phyloP scores from a whole-genome alignment of 23 tunicate genomes.

The Trididemnum clinides region DNA sequence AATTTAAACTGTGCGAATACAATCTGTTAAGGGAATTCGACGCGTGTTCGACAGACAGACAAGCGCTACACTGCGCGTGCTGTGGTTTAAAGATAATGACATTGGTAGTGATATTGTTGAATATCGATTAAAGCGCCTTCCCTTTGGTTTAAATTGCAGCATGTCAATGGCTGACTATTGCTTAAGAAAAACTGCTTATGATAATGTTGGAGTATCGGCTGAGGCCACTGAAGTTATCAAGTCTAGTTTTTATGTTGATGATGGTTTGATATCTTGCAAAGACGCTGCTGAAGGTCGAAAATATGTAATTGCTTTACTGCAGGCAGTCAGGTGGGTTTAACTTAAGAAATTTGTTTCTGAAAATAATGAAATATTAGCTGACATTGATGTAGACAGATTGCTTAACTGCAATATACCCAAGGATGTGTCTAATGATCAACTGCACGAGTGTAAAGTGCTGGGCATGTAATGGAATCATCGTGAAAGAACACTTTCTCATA shows the following conservation, averaged over 20 bases:
- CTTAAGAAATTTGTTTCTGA: no score
- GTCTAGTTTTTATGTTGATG: constrained; percentile 6
- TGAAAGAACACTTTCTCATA: no score
- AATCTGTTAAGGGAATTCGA: no score
- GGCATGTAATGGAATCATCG: no score
- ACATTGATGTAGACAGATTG: no score
- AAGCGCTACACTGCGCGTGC: background rate
- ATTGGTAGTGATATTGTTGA: background rate
- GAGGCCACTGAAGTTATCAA: background rate
- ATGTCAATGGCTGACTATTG: constrained; percentile 19
- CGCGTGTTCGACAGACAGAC: no score
- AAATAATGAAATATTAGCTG: no score
- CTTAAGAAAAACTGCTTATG: background rate
- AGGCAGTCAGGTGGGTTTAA: constrained; percentile 2
- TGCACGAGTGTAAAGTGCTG: no score
- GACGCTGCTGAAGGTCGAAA: background rate
- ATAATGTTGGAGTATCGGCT: background rate
- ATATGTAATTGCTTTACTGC: background rate
- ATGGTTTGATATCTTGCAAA: background rate
- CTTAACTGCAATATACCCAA: no score
- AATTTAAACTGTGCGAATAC: no score
- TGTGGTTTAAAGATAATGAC: constrained; percentile 7
- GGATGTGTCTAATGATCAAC: no score
- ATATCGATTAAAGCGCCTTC: constrained; percentile 11
- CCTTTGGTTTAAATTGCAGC: constrained; percentile 4